phyloP scores from a whole-genome alignment of 2,888 invertebrate genomes.

The Thymelicus acteon region DNA sequence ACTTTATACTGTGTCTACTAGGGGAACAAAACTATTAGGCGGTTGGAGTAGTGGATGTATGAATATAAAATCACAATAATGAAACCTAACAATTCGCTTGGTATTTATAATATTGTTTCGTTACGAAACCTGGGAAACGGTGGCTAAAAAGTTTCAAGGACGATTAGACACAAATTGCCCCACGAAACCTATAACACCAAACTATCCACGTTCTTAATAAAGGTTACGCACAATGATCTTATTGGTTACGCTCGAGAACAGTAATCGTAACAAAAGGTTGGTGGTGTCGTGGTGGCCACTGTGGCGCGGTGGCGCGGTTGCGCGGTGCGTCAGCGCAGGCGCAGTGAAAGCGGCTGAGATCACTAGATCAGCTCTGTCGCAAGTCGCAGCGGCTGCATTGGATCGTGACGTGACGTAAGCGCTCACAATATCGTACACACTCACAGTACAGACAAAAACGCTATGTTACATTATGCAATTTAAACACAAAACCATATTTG shows the following conservation, averaged over 20 bases:
- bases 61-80: too few species aligned
- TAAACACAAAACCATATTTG: too few species aligned
- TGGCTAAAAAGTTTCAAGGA: too few species aligned
- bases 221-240: not conserved
- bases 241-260: not conserved
- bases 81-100: too few species aligned
- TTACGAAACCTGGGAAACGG: too few species aligned
- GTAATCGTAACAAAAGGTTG: not conserved
- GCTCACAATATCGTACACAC: not conserved
- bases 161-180: not conserved
- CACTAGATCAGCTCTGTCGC: constrained; percentile 18
- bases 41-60: too few species aligned
- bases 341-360: constrained; percentile 21
- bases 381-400: constrained; percentile 1
- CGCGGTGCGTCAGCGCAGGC: constrained; percentile 11
- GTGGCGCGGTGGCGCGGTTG: too few species aligned
- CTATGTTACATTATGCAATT: too few species aligned
- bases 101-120: too few species aligned
- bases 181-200: not conserved
- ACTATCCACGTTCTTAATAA: not conserved
- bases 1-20: not conserved
- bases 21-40: too few species aligned
- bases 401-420: constrained; percentile 14
- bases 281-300: too few species aligned
- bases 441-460: too few species aligned